phyloP scores from a whole-genome alignment of 2,888 invertebrate species.

The Hypercompe scribonia region DNA sequence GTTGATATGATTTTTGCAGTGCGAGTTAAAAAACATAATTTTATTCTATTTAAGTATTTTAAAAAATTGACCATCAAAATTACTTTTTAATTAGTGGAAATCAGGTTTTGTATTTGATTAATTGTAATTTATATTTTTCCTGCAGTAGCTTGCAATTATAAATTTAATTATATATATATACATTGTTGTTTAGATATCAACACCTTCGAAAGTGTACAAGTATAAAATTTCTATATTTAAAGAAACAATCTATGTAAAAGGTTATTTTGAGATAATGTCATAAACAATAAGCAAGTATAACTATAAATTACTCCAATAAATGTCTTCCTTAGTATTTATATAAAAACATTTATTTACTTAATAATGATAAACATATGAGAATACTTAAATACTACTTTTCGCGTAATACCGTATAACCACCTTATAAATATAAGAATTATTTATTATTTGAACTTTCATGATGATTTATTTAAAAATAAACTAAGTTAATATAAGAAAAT shows the following conservation, averaged over 20 bases:
- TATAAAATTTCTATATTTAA: not conserved
- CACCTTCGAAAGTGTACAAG: not conserved
- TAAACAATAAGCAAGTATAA: constrained; percentile 29
- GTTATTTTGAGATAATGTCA: constrained; percentile 7
- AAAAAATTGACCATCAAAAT: not conserved
- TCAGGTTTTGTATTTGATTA: not conserved
- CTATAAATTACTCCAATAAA: constrained; percentile 50
- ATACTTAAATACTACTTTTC: constrained; percentile 6
- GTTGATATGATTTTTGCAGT: too few species aligned
- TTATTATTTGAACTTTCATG: not conserved
- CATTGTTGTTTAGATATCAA: not conserved
- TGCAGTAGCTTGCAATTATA: not conserved
- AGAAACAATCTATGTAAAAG: not conserved
- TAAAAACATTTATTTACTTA: constrained; percentile 16
- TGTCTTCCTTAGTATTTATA: constrained; percentile 67
- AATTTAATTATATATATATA: not conserved
- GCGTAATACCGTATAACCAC: not conserved
- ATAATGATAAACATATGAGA: constrained; percentile 11
- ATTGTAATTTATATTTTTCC: not conserved
- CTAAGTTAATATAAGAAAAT: not conserved
- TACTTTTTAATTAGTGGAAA: not conserved
- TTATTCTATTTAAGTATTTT: too few species aligned
- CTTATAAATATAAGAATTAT: not conserved
- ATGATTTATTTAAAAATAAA: not conserved
- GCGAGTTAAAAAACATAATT: too few species aligned